A percentile compares a stretch with the other conserved stretches of the same genome.
These are phyloP conservation scores for Wasmannia auropunctata DNA, from an alignment of 1,140 invertebrate genomes.

Conservation along the genomic window DNA sequence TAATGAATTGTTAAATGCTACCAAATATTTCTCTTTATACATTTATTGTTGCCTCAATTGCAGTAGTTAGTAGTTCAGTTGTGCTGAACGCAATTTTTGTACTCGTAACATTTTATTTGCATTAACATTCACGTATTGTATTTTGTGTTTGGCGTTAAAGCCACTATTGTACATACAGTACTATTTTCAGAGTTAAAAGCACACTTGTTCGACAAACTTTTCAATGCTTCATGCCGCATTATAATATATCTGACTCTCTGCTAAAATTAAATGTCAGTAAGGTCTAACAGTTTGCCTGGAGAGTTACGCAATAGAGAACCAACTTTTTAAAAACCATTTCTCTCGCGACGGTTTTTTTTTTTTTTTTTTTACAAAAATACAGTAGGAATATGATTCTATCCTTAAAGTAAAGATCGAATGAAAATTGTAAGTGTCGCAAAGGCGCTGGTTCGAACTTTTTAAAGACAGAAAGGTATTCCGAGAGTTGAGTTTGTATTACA, in stretches of 20 bases:
- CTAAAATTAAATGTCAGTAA: conserved; percentile 29
- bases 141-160: background rate
- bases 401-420: background rate
- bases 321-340: conserved; percentile 7
- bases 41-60: conserved; percentile 11
- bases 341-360: background rate
- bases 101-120: background rate
- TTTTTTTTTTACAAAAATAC: background rate
- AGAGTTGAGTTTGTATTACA: background rate
- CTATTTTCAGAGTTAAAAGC: background rate
- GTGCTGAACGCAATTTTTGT: conserved; percentile 3
- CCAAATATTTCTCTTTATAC: conserved; percentile 1
- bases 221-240: conserved; percentile 10
- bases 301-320: background rate
- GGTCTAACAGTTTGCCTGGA: background rate
- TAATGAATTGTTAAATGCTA: conserved; percentile 1
- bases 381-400: background rate
- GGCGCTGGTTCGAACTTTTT: background rate
- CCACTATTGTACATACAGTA: background rate
- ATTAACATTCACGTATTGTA: background rate
- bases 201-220: conserved; percentile 14
- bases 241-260: background rate
- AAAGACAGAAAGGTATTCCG: background rate
- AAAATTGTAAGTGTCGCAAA: background rate
- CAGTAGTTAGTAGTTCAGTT: background rate